A percentile compares a stretch with the other conserved stretches of the same genome.
Conservation (phyloP, 1,140 invertebrate genomes). For the Ooceraea biroi region DNA sequence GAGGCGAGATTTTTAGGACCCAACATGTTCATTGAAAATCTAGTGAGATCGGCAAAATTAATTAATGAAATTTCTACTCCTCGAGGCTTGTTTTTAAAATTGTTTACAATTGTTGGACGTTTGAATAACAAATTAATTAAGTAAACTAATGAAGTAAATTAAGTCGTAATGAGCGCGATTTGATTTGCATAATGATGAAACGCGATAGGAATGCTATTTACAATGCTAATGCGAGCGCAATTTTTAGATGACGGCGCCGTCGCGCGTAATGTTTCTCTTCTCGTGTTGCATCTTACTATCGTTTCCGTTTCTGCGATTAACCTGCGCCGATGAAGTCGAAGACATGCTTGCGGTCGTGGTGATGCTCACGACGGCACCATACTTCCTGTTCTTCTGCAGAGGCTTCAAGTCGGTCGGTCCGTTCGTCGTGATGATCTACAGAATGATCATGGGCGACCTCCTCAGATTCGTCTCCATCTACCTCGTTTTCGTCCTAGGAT, state of each 20-base stretch:
- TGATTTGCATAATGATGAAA: background rate
- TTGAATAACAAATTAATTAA: background rate
- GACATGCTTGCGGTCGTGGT: conserved; percentile 97
- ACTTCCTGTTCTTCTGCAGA: conserved; percentile 99
- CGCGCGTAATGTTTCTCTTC: conserved; percentile 96
- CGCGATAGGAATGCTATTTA: background rate
- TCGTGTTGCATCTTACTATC: conserved; percentile 95
- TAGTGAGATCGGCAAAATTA: conserved; percentile 87
- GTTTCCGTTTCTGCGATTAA: conserved; percentile 93
- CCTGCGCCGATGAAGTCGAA: conserved; percentile 94
- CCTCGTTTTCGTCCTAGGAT: conserved; percentile 98
- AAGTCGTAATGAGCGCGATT: background rate
- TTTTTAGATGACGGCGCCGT: conserved; percentile 93
- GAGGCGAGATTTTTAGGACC: conserved; percentile 94
- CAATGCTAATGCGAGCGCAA: background rate
- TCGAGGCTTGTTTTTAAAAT: background rate
- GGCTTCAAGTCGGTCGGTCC: conserved; percentile 99
- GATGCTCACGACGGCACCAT: conserved; percentile 97
- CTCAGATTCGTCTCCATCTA: conserved; percentile 98
- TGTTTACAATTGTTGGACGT: background rate
- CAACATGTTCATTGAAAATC: conserved; percentile 96
- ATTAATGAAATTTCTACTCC: background rate
- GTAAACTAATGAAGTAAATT: background rate
- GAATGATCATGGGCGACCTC: conserved; percentile 98
- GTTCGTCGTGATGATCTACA: conserved; percentile 99